Evolutionary conservation across 2,797 vertebrate species (phyloP).

Genomic region (Cheirogaleus major): DNA sequence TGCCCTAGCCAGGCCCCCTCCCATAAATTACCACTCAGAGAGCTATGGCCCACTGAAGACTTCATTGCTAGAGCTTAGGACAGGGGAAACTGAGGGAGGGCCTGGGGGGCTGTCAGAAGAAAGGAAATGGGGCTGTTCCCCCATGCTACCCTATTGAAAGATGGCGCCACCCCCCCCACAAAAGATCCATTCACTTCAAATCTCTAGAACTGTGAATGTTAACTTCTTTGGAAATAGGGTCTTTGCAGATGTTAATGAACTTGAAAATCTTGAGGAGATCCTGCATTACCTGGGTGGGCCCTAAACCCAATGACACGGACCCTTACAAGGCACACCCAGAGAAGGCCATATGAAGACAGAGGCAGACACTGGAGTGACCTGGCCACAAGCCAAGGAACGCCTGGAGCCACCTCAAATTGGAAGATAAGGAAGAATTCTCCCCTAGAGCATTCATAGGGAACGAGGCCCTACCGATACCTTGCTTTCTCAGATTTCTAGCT

Average conservation of each 20-base stretch:
- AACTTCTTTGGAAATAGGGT: neutral
- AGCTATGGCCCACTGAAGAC: neutral
- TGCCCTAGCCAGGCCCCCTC: neutral
- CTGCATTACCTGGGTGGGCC: neutral
- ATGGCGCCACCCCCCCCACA: neutral
- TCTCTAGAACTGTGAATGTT: neutral
- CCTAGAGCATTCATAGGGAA: accelerated
- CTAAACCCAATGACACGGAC: too few relatives aligned
- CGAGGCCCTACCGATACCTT: accelerated
- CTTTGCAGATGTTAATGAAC: neutral
- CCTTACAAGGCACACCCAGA: accelerated
- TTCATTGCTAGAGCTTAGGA: too few relatives aligned
- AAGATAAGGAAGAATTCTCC: neutral
- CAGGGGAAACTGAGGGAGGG: neutral
- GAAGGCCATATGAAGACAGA: accelerated
- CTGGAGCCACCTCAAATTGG: neutral
- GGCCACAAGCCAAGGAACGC: neutral
- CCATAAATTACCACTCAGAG: neutral
- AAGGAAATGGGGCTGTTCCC: neutral
- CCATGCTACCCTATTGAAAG: neutral
- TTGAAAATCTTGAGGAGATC: neutral
- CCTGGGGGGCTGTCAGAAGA: neutral
- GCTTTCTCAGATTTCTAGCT: neutral
- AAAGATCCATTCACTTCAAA: accelerated
- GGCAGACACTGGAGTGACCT: accelerated